phyloP scores from a whole-genome alignment of 2,888 invertebrate species.

The Caenorhabditis parvicauda region DNA sequence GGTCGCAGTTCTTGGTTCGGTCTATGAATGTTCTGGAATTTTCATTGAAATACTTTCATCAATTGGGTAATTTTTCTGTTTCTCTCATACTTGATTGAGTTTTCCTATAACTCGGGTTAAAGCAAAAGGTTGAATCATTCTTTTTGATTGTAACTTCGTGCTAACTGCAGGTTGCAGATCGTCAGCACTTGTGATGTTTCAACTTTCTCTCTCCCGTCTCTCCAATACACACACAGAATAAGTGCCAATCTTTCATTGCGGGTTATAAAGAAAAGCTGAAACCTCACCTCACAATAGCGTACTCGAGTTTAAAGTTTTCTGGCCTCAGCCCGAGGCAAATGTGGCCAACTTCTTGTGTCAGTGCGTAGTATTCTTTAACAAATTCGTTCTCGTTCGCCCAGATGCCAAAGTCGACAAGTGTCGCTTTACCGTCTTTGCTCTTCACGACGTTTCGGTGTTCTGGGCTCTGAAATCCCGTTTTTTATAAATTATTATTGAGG shows the following conservation, averaged over 20 bases:
- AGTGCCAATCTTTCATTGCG: too few relatives aligned
- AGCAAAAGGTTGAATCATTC: too few relatives aligned
- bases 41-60: not conserved
- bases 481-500: not conserved
- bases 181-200: too few relatives aligned
- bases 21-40: not conserved
- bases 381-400: slow-evolving; percentile 43
- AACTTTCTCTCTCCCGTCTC: too few relatives aligned
- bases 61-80: not conserved
- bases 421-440: slow-evolving; percentile 26
- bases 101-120: too few relatives aligned
- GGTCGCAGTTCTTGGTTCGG: slow-evolving; percentile 5
- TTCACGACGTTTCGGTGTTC: slow-evolving; percentile 21
- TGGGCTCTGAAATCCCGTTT: slow-evolving; percentile 12
- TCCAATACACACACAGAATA: too few relatives aligned
- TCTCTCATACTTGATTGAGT: not conserved
- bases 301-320: slow-evolving; percentile 26
- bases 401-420: slow-evolving; percentile 44
- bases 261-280: too few relatives aligned
- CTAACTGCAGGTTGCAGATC: too few relatives aligned
- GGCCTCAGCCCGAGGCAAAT: slow-evolving; percentile 52
- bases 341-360: slow-evolving; percentile 45
- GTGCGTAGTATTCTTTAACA: slow-evolving; percentile 29
- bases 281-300: slow-evolving; percentile 37
- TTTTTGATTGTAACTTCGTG: too few relatives aligned